Evolutionary conservation across 2,888 invertebrate species (phyloP).

Genomic region (Epirrhoe tristata): DNA sequence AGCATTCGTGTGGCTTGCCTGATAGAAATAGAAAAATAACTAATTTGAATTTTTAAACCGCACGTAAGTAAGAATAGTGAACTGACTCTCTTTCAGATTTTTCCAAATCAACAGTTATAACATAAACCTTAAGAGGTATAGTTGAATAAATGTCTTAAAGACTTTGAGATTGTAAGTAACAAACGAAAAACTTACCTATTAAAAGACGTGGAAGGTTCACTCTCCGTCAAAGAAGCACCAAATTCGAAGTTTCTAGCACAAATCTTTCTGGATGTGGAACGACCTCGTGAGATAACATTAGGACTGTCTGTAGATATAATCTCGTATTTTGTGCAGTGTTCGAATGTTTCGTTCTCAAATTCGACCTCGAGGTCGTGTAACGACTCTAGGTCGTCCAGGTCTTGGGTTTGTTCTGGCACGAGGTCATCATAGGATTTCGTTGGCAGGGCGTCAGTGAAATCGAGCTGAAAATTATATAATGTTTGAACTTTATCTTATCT

Average conservation of each 20-base stretch:
- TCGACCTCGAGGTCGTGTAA: constrained; percentile 79
- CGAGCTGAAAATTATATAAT: constrained; percentile 56
- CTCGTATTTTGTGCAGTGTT: constrained; percentile 78
- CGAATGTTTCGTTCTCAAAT: constrained; percentile 73
- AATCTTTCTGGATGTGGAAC: constrained; percentile 66
- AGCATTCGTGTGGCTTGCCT: constrained; percentile 71
- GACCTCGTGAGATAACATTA: constrained; percentile 73
- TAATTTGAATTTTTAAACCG: background rate
- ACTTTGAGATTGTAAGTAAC: no score
- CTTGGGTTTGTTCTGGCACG: constrained; percentile 48
- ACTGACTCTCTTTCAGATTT: no score
- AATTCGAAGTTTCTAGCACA: constrained; percentile 70
- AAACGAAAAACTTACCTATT: constrained; percentile 62
- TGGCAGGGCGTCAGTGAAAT: constrained; percentile 68
- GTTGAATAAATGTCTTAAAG: no score
- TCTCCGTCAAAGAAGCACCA: constrained; percentile 75
- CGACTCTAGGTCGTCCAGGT: constrained; percentile 66
- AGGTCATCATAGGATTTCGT: constrained; percentile 56
- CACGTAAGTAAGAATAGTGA: no score
- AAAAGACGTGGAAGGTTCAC: constrained; percentile 75
- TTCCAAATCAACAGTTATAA: no score
- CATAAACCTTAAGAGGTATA: no score
- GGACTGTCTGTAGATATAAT: constrained; percentile 82
- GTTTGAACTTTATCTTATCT: no score
- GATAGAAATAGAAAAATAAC: constrained; percentile 52